phyloP scores from a whole-genome alignment of 2,888 invertebrate genomes.

The Oligia latruncula region DNA sequence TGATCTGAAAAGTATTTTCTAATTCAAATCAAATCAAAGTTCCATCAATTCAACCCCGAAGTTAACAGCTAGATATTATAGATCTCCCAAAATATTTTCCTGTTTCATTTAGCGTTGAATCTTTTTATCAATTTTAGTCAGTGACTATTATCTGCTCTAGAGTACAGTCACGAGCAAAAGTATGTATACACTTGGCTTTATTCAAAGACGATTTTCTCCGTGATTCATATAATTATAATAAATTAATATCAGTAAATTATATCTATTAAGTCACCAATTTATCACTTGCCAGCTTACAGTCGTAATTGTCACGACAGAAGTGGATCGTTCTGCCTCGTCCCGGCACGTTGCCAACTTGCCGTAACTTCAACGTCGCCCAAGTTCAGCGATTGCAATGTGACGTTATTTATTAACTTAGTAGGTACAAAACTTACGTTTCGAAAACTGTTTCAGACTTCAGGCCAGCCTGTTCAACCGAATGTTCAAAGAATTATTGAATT shows the following conservation, averaged over 20 bases:
- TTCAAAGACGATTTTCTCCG: too few species aligned
- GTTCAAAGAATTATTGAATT: slow-evolving; percentile 27
- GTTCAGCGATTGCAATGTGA: slow-evolving; percentile 60
- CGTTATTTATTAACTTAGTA: slow-evolving; percentile 47
- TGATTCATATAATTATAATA: too few species aligned
- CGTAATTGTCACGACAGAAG: slow-evolving; percentile 58
- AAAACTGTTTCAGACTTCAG: slow-evolving; percentile 35
- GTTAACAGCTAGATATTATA: background rate
- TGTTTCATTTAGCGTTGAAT: slow-evolving; percentile 5
- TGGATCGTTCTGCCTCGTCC: slow-evolving; percentile 65
- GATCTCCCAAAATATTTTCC: background rate
- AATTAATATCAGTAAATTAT: slow-evolving; percentile 16
- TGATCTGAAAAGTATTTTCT: slow-evolving; percentile 12
- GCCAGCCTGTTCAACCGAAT: slow-evolving; percentile 40
- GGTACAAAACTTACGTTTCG: slow-evolving; percentile 27
- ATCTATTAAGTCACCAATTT: slow-evolving; percentile 27
- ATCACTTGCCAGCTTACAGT: slow-evolving; percentile 40
- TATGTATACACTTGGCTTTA: too few species aligned
- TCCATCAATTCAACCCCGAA: background rate
- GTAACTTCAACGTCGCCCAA: slow-evolving; percentile 66
- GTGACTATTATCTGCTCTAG: background rate
- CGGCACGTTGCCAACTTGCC: slow-evolving; percentile 72
- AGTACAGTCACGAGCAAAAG: background rate
- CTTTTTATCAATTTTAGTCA: background rate
- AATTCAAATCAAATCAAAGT: background rate